These are phyloP conservation scores for Drosophila anomelani DNA, from an alignment of 2,888 invertebrate genomes.

Conservation along the genomic window DNA sequence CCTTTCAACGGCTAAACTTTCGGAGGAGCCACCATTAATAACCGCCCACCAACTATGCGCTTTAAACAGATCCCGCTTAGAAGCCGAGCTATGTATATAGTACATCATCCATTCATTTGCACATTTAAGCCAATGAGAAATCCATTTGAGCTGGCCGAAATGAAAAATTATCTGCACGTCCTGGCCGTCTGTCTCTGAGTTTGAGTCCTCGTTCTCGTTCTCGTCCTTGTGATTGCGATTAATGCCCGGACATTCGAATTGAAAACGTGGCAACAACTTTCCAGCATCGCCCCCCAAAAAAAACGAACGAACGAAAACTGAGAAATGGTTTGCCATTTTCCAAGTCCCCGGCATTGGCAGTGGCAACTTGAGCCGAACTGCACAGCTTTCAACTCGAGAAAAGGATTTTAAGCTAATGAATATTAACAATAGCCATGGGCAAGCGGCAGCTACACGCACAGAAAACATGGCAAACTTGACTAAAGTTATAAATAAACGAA, in stretches of 20 bases:
- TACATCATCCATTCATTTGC: slow-evolving; percentile 35
- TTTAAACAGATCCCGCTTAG: slow-evolving; percentile 3
- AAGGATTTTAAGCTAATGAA: slow-evolving; percentile 74
- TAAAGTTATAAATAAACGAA: neutral
- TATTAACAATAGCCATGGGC: slow-evolving; percentile 62
- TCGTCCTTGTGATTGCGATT: slow-evolving; percentile 69
- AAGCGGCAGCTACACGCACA: neutral
- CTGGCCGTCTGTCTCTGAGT: slow-evolving; percentile 11
- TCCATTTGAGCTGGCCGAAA: slow-evolving; percentile 50
- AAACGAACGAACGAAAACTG: slow-evolving; percentile 3
- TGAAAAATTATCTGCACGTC: slow-evolving; percentile 69
- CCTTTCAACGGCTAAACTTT: neutral
- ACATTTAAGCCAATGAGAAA: slow-evolving; percentile 47
- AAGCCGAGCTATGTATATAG: neutral
- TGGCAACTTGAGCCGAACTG: slow-evolving; percentile 48
- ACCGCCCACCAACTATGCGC: slow-evolving; percentile 27
- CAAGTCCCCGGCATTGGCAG: slow-evolving; percentile 25
- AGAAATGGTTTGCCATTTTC: slow-evolving; percentile 2
- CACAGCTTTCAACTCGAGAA: slow-evolving; percentile 43
- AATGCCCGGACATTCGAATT: slow-evolving; percentile 51
- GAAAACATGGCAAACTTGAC: neutral
- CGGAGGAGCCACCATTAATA: slow-evolving; percentile 49
- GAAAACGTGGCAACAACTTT: slow-evolving; percentile 34
- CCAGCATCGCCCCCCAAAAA: neutral
- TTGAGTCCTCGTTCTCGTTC: neutral